Conservation (phyloP, 2,888 invertebrate genomes). For the Liodrosophila aerea region DNA sequence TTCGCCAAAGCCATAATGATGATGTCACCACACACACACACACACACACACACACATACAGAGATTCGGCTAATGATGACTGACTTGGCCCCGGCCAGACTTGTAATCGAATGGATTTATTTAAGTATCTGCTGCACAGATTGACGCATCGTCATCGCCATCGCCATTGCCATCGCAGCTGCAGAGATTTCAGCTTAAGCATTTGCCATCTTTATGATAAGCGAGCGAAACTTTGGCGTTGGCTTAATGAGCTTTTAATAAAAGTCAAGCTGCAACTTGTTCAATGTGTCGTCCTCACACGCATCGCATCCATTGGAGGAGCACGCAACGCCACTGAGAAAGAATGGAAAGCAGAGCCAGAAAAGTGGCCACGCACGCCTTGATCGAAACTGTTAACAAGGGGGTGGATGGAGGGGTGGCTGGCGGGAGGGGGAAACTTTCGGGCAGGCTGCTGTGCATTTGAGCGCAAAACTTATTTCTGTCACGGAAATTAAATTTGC, state of each 20-base stretch:
- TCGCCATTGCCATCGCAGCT: constrained; percentile 20
- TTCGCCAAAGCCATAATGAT: constrained; percentile 73
- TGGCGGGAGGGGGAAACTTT: constrained; percentile 13
- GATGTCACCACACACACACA: constrained; percentile 77
- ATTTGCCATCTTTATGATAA: constrained; percentile 40
- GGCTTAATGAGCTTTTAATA: constrained; percentile 77
- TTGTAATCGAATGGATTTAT: constrained; percentile 59
- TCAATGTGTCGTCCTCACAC: constrained; percentile 22
- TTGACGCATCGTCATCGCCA: constrained; percentile 37
- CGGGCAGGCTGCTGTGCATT: constrained; percentile 62
- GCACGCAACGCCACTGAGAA: constrained; percentile 4
- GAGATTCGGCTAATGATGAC: constrained; percentile 42
- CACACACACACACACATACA: no score
- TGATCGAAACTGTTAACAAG: no score
- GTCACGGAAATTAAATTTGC: constrained; percentile 78
- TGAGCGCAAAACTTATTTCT: constrained; percentile 78
- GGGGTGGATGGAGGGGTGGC: constrained; percentile 2
- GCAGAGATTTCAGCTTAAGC: constrained; percentile 49
- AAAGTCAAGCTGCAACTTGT: constrained; percentile 65
- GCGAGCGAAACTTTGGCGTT: constrained; percentile 63
- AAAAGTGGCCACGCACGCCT: constrained; percentile 68
- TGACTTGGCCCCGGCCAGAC: constrained; percentile 29
- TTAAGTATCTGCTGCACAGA: constrained; percentile 56
- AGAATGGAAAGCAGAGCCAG: constrained; percentile 19
- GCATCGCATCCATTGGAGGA: constrained; percentile 3